Evolutionary conservation across 1,140 invertebrate species (phyloP), one percentile per base, ranked within the genome.

Genomic region (Phymastichus coffea): DNA sequence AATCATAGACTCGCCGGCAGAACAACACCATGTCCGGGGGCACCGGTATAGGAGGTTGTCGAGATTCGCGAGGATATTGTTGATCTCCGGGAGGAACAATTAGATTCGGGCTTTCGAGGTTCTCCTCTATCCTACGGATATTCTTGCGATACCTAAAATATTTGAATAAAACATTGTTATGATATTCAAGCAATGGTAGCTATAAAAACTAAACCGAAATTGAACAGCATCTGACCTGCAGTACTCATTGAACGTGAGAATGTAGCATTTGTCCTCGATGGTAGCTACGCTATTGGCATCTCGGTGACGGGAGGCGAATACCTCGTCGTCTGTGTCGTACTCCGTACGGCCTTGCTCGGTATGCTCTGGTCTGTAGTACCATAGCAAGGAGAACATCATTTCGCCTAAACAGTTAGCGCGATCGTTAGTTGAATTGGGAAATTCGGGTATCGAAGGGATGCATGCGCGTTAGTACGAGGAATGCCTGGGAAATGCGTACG

Each of bases 331-430:
- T 67, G 89, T 87, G 77, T 96, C 92, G 19, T 85, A 84, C 19
- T 86, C 81, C 63, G 86, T 84, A 6, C 92, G 82, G 2, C 94
- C 93, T 69, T 88, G 86, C 67, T 98, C 94, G 0, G 94, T 97
- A 78, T 98, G 95, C 80, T 99, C 95, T 0, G 95, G 95, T 69
- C 95, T 86, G 80, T 99, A 98, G 81, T 97, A 99, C 96, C 96
- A 98, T 46, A 97, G 79, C 49, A 98, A 80, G 1, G 93, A 95
- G 82, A 97, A 92, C 92, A 95, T 97, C 93, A 97, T 96, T 78
- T 97, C 94, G 54, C 92, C 93, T 96, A 77, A 1, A 74, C 76
- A 65, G 64, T 38, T 20, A 30, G 30, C 56, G 47, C 57, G 47
- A 15, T 26, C 20, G 28, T 57, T 49, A 44, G 22, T 8, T 22